Percentiles rank a stretch among this genome's conserved stretches.
phyloP scores from a whole-genome alignment of 2,797 vertebrate genomes.

The Hyperoplus lanceolatus region DNA sequence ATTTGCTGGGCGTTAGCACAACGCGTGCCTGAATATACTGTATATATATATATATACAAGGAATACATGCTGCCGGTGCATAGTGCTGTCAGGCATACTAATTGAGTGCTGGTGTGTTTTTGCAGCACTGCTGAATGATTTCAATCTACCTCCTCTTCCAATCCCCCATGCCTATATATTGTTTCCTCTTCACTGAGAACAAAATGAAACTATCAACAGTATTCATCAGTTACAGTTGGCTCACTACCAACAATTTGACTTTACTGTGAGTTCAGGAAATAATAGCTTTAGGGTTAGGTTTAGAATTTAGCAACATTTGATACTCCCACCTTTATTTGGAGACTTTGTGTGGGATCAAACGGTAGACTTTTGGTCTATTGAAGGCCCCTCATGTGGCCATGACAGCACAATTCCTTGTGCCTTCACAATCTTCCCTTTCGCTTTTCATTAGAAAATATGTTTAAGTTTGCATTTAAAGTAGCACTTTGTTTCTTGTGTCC shows the following conservation, averaged over 20 bases:
- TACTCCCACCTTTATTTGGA: neutral
- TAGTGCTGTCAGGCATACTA: conserved; percentile 74
- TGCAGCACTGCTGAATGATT: conserved; percentile 60
- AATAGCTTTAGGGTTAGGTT: neutral
- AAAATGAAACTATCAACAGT: neutral
- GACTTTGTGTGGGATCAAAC: neutral
- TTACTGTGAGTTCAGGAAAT: no score
- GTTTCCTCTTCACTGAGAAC: neutral
- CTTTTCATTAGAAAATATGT: neutral
- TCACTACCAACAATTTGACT: neutral
- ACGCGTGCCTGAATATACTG: conserved; percentile 28
- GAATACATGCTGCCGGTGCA: conserved; percentile 68
- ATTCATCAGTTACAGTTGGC: neutral
- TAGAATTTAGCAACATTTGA: no score
- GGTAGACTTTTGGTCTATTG: rapidly evolving
- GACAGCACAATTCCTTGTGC: no score
- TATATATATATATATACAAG: conserved; percentile 39
- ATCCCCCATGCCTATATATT: conserved; percentile 22
- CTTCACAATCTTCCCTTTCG: no score
- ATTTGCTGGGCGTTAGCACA: conserved; percentile 44
- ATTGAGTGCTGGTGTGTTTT: conserved; percentile 59
- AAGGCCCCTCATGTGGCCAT: neutral
- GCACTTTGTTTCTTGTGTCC: neutral
- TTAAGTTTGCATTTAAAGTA: neutral
- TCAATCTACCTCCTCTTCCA: conserved; percentile 39